These are phyloP conservation scores for Lymantria dispar DNA, from an alignment of 2,888 invertebrate species.

Conservation along the genomic window DNA sequence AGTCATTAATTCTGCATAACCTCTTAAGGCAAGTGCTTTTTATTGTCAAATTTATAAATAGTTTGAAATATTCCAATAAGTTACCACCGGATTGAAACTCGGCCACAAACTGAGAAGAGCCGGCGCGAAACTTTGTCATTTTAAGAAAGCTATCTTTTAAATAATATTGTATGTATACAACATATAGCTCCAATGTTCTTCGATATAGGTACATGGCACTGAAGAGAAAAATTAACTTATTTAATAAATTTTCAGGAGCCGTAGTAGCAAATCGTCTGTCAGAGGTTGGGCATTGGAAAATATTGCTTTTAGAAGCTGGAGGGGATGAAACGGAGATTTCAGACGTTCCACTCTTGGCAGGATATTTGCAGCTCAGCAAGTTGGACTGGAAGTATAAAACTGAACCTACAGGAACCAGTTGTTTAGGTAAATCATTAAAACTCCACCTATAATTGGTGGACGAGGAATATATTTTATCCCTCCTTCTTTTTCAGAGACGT, in stretches of 20 bases:
- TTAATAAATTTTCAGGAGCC: slow-evolving; percentile 80
- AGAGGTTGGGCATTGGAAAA: slow-evolving; percentile 90
- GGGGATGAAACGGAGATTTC: slow-evolving; percentile 96
- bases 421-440: slow-evolving; percentile 84
- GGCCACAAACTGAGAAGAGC: too few species aligned
- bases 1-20: too few species aligned
- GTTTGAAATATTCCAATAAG: too few species aligned
- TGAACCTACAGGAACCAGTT: slow-evolving; percentile 91
- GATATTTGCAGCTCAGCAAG: slow-evolving; percentile 92
- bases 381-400: slow-evolving; percentile 97
- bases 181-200: too few species aligned
- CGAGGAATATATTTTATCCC: background rate
- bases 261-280: slow-evolving; percentile 92
- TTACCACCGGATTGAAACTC: too few species aligned
- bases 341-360: slow-evolving; percentile 93
- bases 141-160: too few species aligned
- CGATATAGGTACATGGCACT: too few species aligned
- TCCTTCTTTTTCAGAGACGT: background rate
- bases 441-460: background rate
- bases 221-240: background rate
- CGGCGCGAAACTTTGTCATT: too few species aligned
- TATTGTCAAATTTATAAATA: too few species aligned
- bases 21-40: too few species aligned
- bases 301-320: slow-evolving; percentile 92
- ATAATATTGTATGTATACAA: too few species aligned